Evolutionary conservation across 2,888 invertebrate genomes (phyloP), one percentile per base, ranked within the genome.

Genomic region (Matsumyia berberina): DNA sequence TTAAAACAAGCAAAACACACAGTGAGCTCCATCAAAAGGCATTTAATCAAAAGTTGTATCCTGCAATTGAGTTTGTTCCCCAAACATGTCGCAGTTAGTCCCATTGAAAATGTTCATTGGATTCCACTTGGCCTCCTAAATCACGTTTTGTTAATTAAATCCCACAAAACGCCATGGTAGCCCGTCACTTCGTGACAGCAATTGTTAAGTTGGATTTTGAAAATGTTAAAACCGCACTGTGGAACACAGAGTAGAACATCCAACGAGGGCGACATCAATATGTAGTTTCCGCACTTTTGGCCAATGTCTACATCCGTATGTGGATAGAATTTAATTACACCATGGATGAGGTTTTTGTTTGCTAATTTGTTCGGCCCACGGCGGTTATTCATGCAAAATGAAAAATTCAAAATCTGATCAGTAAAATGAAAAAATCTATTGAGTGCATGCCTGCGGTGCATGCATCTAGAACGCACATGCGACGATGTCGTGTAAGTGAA

Each of bases 71-170:
- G n/a, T 37, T 37, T 12, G 11, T 11, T 12, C 1, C 24, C 24
- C 24, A 12, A 19, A 39, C 24, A 11, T 5, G 8, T 2, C 11
- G 12, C 7, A 7, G 1, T 0, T 35, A n/a, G 12, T 58, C 12
- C 5, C 24, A 42, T 29, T 15, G 42, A 24, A 29, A 15, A 15
- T 29, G 11, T 60, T 42, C 31, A 42, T 31, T 60, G 42, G 42
- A 42, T 44, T 42, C 5, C 4, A 42, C 9, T 42, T 60, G 15
- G 4, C 6, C 42, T 7, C 6, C 29, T 9, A 7, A 57, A 17
- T 39, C 37, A 19, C 29, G 42, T 60, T 42, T 5, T 4, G 15
- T 60, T 60, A 42, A 60, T 60, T 60, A 42, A 60, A 44, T 60
- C 42, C 7, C 0, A 60, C 24, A 24, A 31, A 42, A 29, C n/a